Percentiles rank a stretch among this genome's conserved stretches.
phyloP scores from a whole-genome alignment of 2,113 vertebrate species.

The Alosa alosa region DNA sequence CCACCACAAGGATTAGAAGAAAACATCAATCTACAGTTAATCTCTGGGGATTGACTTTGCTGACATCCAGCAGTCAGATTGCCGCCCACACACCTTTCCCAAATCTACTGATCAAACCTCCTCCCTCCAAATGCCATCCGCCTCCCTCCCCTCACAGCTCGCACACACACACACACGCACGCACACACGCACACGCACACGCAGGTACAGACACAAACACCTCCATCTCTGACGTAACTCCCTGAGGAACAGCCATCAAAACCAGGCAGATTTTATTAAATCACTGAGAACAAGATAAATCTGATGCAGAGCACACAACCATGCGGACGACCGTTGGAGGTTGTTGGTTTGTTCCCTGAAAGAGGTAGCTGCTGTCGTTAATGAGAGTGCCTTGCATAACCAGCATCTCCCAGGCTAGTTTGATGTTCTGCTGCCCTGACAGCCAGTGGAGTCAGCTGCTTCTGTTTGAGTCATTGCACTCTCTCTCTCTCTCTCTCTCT shows the following conservation, averaged over 20 bases:
- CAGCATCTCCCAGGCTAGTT: not conserved
- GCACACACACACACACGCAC: too few relatives aligned
- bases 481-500: not conserved
- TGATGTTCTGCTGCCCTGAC: not conserved
- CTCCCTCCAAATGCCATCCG: conserved; percentile 40
- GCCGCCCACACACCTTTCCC: conserved; percentile 48
- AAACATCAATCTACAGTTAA: conserved; percentile 50
- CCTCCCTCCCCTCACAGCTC: not conserved
- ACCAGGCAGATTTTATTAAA: too few relatives aligned
- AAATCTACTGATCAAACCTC: conserved; percentile 42
- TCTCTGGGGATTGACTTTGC: conserved; percentile 52
- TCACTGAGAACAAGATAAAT: too few relatives aligned
- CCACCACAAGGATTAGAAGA: conserved; percentile 44
- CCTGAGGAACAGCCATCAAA: too few relatives aligned
- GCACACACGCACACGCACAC: too few relatives aligned
- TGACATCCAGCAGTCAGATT: not conserved
- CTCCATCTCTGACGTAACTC: too few relatives aligned
- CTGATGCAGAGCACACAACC: too few relatives aligned
- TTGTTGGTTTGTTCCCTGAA: too few relatives aligned
- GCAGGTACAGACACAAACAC: too few relatives aligned
- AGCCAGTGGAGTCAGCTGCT: not conserved
- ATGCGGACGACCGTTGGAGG: not conserved
- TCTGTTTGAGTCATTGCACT: not conserved
- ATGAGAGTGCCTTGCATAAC: conserved; percentile 6
- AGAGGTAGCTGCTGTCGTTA: not conserved